Base-by-base conservation (phyloP, 1,140 invertebrate genomes). In the Frieseomelitta varia region DNA sequence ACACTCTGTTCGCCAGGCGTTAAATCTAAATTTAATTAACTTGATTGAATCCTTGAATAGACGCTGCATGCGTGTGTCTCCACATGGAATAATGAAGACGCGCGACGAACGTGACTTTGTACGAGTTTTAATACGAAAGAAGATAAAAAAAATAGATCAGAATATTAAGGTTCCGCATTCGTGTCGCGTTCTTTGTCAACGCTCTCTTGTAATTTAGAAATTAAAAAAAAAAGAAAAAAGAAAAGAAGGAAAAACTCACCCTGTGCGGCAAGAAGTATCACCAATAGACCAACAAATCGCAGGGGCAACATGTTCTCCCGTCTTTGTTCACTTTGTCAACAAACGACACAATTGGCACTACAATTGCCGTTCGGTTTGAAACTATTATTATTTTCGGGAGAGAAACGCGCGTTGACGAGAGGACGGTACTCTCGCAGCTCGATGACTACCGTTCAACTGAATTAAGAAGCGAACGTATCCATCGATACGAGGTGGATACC, bases 401-500 rank as follows among this genome's bases (percentile, higher is more conserved):
- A 1, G 1, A 4, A 55, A 72, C 55, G 77, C 61, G 34, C 15
- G 30, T 12, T 0, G 34, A 39, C 30, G 51, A n/a, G 15, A 30
- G 51, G 58, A 75, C 34, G 61, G 56, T 69, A 47, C 12, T 55
- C 74, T 69, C 73, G 19, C 81, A 53, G 19, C 8, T 58, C 47
- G 21, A 27, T 12, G 19, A 53, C 69, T 27, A 15, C 30, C 27
- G 27, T 83, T 61, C 11, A 19, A 67, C n/a, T 53, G 75, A 83
- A 86, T 75, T 58, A 83, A 79, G 61, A 84, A 81, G 71, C 84
- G 81, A 79, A 83, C 90, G 71, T 87, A 87, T 85, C 84, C 85
- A 86, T 78, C 84, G 85, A 83, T 78, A 73, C 84, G 87, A 90
- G 87, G 84, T 89, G 87, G 65, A 90, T 85, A 85, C 91, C 84